Evolutionary conservation across 1,140 invertebrate genomes (phyloP), one percentile per base, ranked within the genome.

Genomic region (Aradophagus sp.): DNA sequence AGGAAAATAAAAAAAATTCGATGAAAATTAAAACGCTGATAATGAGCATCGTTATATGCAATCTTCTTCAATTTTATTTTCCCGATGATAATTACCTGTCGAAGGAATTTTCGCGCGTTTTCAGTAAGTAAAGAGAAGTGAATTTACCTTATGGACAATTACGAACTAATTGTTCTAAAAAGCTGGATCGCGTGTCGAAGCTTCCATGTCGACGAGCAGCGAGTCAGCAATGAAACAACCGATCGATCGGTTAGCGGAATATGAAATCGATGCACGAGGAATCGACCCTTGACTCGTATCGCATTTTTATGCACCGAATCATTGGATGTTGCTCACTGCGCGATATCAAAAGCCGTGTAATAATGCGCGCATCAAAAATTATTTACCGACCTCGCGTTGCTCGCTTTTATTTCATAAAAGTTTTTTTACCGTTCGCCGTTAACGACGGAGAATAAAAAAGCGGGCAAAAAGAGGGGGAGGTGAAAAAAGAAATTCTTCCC

Each of bases 361-460:
- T 68, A 68, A 68, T 55, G 34, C 55, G 47, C 39, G 48, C 26
- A 34, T 38, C 23, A 14, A 45, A 36, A 61, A 53, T 55, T 59
- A 59, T 59, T 68, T 48, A 20, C 31, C 35, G 62, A 42, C 55
- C 47, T 53, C 41, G 11, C n/a, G n/a, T 58, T 58, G 26, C 26
- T 15, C 14, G 15, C 5, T 17, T 50, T n/a, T 39, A 36, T 41
- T 53, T 53, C 31, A 48, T 48, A 35, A 44, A 61, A 61, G 41
- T 69, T 55, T 48, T 41, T 42, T 36, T 69, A 48, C 13, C 7
- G 7, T 19, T 14, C 34, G 13, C n/a, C n/a, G 34, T 45, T 50
- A 59, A 41, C 31, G 47, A n/a, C 17, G 20, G 55, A 38, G 34
- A 44, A n/a, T n/a, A n/a, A n/a, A n/a, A n/a, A n/a, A n/a, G n/a